Evolutionary conservation across 92 coral and sea anemone genomes (phyloP), one percentile per base, ranked within the genome.

Genomic region (Zoanthus sociatus): DNA sequence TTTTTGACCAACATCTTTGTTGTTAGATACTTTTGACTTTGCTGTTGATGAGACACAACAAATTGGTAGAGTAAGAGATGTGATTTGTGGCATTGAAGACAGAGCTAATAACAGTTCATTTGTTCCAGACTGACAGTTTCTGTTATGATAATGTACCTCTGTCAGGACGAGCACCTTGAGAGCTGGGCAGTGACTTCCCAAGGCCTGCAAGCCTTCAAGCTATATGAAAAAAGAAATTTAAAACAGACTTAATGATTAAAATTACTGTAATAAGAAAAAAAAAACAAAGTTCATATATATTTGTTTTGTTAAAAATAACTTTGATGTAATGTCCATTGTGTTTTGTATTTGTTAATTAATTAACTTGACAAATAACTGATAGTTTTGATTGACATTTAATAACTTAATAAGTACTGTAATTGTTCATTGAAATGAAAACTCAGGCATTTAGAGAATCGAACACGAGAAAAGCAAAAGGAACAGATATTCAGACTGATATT

Each of bases 131-230:
- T 20, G 60, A 63, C 73, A 6, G 20, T 44, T 5, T 13, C 37
- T 21, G 42, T 14, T 46, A 69, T 79, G 84, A 79, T 79, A 64
- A 60, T 79, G 84, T 64, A 79, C 63, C 5, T 66, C 44, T n/a
- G 74, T 7, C 18, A 79, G 73, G 84, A 63, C 64, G 12, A 79
- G 72, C 21, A 61, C 73, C 73, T 42, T 18, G 45, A 79, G 84
- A 32, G 47, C 5, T 45, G 84, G 73, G 15, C 84, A 79, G n/a
- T 64, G 46, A 46, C 5, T 63, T 63, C 58, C 74, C 21, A 79
- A 60, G 46, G 84, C 84, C 14, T 63, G 55, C 37, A 79, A 12
- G 3, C 84, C 84, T 45, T 63, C 73, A 17, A 63, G 44, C 84
- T 79, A 1, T 2, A 32, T 3, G 12, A 9, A 78, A 78, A 17